A percentile compares a stretch with the other conserved stretches of the same genome.
These are phyloP conservation scores for Andrena hattorfiana DNA, from an alignment of 2,888 invertebrate species.

Conservation along the genomic window DNA sequence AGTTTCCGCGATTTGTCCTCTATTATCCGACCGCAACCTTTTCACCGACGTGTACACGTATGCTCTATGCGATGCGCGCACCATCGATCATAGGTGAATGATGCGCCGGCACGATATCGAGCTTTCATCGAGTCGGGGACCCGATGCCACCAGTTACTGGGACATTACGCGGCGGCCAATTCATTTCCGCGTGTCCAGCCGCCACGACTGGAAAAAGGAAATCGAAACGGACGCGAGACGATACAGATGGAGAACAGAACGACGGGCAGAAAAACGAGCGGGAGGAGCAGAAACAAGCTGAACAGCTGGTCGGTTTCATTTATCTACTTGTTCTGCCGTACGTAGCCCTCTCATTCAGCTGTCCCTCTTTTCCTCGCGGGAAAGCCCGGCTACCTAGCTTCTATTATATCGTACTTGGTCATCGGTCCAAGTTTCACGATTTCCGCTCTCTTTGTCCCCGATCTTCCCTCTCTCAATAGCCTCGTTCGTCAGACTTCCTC, in stretches of 20 bases:
- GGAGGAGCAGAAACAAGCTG: neutral
- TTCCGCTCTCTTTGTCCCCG: neutral
- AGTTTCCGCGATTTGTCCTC: neutral
- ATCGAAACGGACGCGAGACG: conserved; percentile 27
- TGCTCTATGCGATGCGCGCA: neutral
- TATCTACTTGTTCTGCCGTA: conserved; percentile 21
- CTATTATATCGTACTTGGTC: conserved; percentile 42
- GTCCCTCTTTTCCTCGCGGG: conserved; percentile 1
- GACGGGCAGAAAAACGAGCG: conserved; percentile 3
- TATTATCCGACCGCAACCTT: neutral
- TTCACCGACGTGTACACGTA: neutral
- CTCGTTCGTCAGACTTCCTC: neutral
- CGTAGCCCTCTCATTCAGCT: neutral
- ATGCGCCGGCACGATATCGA: neutral
- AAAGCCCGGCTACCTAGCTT: conserved; percentile 4
- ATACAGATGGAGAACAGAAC: neutral
- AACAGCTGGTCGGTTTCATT: conserved; percentile 26
- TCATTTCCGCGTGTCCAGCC: conserved; percentile 38
- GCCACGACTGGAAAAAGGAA: conserved; percentile 35
- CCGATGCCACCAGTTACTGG: neutral
- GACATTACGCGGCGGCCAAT: conserved; percentile 5
- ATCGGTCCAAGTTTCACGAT: conserved; percentile 40
- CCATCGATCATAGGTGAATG: conserved; percentile 1
- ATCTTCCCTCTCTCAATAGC: neutral
- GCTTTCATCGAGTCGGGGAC: neutral